phyloP scores from a whole-genome alignment of 2,113 vertebrate genomes.

The Pyxicephalus adspersus region DNA sequence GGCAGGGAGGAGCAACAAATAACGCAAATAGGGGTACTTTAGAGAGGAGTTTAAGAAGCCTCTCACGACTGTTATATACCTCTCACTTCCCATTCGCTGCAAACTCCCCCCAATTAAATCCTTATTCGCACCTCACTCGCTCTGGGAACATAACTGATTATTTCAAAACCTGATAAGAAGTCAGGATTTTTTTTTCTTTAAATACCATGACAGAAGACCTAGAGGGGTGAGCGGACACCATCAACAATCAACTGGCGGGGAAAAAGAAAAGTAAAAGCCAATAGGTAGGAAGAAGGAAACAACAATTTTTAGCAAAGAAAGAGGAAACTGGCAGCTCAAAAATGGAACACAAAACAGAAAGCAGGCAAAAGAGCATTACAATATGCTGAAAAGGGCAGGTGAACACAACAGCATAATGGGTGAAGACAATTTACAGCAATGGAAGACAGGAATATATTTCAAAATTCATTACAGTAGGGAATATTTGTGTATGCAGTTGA shows the following conservation, averaged over 20 bases:
- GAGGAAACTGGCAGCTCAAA: no score
- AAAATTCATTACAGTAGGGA: no score
- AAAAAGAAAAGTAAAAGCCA: background rate
- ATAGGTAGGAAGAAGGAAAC: background rate
- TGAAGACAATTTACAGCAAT: no score
- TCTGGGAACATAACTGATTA: conserved; percentile 26
- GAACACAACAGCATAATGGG: no score
- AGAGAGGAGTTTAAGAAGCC: conserved; percentile 13
- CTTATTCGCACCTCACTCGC: conserved; percentile 36
- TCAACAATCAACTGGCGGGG: background rate
- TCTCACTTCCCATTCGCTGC: conserved; percentile 29
- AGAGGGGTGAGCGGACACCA: background rate
- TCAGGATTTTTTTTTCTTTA: background rate
- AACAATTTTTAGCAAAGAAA: no score
- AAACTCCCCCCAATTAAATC: conserved; percentile 19
- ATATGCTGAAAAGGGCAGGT: no score
- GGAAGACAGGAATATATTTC: no score
- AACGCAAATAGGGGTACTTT: conserved; percentile 26
- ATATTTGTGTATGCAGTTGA: no score
- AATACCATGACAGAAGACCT: conserved; percentile 9
- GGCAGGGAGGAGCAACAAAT: conserved; percentile 12
- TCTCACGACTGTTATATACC: conserved; percentile 50
- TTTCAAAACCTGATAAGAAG: conserved; percentile 40
- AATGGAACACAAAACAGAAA: no score
- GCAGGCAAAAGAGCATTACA: no score